Percentiles rank a stretch among this genome's conserved stretches.
These are phyloP conservation scores for Acanthis flammea DNA, from an alignment of 2,797 vertebrate species.

Conservation along the genomic window DNA sequence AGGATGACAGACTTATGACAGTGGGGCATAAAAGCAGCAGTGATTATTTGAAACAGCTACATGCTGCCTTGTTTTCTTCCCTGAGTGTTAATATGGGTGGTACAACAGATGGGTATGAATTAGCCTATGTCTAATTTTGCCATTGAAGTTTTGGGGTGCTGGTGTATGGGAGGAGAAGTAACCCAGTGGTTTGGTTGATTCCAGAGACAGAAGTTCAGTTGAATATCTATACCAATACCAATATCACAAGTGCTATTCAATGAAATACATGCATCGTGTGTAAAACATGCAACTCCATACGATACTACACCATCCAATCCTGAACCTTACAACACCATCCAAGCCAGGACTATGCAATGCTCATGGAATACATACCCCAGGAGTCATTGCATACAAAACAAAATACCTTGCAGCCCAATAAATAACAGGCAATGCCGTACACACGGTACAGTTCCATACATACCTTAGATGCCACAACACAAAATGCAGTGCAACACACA, in stretches of 20 bases:
- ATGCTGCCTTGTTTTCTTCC: neutral
- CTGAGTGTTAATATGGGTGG: neutral
- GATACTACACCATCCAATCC: neutral
- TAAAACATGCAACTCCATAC: neutral
- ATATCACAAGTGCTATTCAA: no score
- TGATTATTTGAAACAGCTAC: neutral
- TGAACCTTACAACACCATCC: neutral
- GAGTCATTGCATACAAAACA: no score
- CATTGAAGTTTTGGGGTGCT: neutral
- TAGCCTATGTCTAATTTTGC: neutral
- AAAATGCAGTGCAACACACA: accelerated
- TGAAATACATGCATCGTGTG: accelerated
- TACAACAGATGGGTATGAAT: neutral
- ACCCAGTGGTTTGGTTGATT: neutral
- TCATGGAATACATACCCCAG: neutral
- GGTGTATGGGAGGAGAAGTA: neutral
- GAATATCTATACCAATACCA: neutral
- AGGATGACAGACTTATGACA: neutral
- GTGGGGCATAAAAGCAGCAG: neutral
- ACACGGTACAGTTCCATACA: no score
- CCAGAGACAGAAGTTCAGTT: neutral
- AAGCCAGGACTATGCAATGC: no score
- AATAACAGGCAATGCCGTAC: neutral
- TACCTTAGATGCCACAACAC: neutral
- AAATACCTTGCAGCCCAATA: neutral